Evolutionary conservation across 1,140 invertebrate species (phyloP).

Genomic region (Heliconius nattereri): DNA sequence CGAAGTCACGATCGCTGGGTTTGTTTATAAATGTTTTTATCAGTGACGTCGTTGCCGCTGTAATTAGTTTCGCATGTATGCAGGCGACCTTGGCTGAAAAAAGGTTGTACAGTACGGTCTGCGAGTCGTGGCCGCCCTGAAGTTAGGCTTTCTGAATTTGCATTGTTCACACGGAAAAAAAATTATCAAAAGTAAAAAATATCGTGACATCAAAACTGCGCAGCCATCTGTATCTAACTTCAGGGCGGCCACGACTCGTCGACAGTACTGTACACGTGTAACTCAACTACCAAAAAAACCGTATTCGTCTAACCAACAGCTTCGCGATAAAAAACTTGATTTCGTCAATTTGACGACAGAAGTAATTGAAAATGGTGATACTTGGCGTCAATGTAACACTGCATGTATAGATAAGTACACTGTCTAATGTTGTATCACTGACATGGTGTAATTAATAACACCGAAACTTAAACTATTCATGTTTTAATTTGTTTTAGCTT

Average conservation of each 20-base stretch:
- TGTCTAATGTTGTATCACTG: neutral
- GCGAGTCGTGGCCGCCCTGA: too few relatives aligned
- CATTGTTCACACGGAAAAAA: too few relatives aligned
- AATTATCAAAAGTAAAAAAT: too few relatives aligned
- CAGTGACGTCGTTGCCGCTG: slow-evolving; percentile 23
- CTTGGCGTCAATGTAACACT: neutral
- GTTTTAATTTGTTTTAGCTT: neutral
- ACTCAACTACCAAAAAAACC: slow-evolving; percentile 10
- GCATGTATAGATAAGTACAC: neutral
- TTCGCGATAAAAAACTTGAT: slow-evolving; percentile 8
- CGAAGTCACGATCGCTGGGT: slow-evolving; percentile 1
- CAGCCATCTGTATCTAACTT: too few relatives aligned
- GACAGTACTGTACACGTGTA: slow-evolving; percentile 27
- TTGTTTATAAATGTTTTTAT: slow-evolving; percentile 28
- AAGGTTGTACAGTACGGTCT: slow-evolving; percentile 15
- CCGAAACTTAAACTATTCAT: neutral
- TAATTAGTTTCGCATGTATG: slow-evolving; percentile 37
- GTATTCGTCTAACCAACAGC: neutral
- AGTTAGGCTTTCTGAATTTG: too few relatives aligned
- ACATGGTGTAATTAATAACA: neutral
- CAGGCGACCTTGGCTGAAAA: slow-evolving; percentile 26
- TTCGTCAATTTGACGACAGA: slow-evolving; percentile 3
- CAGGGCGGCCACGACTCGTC: too few relatives aligned
- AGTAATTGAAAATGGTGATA: neutral
- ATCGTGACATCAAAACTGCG: too few relatives aligned